Base-by-base conservation (phyloP, 2,113 vertebrate genomes). In the Patagioenas fasciata region DNA sequence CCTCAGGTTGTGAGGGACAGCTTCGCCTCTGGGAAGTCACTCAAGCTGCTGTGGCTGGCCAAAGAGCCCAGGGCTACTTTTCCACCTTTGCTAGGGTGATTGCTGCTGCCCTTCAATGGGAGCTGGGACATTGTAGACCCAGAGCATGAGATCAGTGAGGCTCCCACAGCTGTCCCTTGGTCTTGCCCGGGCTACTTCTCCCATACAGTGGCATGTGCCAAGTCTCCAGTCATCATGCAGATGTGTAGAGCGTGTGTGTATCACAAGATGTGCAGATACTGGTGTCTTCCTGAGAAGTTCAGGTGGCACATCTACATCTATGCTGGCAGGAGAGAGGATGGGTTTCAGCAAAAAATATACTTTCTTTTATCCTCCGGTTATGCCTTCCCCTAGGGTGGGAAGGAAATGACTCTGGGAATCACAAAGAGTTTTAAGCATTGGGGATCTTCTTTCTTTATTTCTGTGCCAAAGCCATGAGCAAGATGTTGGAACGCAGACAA, bases 401-500 rank as follows among this genome's bases (percentile, higher is more conserved):
- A 90, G 93, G 93, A 96, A 96, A 36, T 69, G 21, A 94, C 85
- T 57, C 88, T 93, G 93, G 90, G 96, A 94, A 84, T 94, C 83
- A 83, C 88, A 90, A 84, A 90, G n/a, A 94, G 18, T 69, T 84
- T 72, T 88, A 90, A 93, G 85, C 80, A 61, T 69, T 71, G 53
- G 80, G 64, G 75, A 86, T 94, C 91, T 85, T 94, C 94, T 85
- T 88, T 67, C 94, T 95, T 96, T 97, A 74, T 95, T 95, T 94
- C 82, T 86, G 34, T 95, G 95, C 96, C 94, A 96, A 93, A 95
- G 89, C 44, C 29, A 91, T 92, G 90, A 96, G 90, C 86, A 85
- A 94, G 72, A 88, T 40, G 12, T 67, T 95, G 95, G 95, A 96
- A 91, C 72, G 31, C 82, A 67, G 75, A 88, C 91, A 84, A 91